These are phyloP conservation scores for Bradypodion ventrale DNA, from an alignment of 2,797 vertebrate genomes.

Conservation along the genomic window DNA sequence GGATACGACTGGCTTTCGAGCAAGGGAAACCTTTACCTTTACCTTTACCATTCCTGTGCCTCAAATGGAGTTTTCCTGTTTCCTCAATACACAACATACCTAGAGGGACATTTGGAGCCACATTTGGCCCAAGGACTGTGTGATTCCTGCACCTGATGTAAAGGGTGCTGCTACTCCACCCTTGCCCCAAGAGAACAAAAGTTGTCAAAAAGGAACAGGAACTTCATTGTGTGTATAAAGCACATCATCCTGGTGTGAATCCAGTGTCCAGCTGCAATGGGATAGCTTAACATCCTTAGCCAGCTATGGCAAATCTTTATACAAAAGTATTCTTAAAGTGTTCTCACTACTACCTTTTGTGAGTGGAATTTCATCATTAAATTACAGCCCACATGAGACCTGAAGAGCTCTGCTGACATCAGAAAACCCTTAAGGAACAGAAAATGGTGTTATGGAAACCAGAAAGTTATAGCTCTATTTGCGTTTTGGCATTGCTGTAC, in stretches of 20 bases:
- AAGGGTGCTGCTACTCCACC: background rate
- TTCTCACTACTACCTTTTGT: background rate
- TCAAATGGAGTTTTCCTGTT: no score
- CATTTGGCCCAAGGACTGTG: no score
- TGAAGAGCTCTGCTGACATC: background rate
- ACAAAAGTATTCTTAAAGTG: no score
- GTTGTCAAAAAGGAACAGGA: background rate
- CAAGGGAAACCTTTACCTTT: no score
- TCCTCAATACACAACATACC: no score
- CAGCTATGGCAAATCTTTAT: background rate
- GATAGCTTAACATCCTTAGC: no score
- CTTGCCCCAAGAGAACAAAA: background rate
- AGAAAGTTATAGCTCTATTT: accelerated
- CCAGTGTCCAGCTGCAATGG: background rate
- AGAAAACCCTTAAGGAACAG: background rate
- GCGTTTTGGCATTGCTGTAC: accelerated
- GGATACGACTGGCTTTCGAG: no score
- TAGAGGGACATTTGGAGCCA: no score
- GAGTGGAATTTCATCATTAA: background rate
- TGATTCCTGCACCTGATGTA: no score
- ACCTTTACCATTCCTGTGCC: no score
- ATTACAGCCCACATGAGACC: background rate
- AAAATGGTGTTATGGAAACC: background rate
- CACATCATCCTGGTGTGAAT: background rate
- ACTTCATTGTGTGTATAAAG: background rate